A percentile compares a stretch with the other conserved stretches of the same genome.
phyloP scores from a whole-genome alignment of 37 sponge, comb jelly and placozoan species.

The Halisarca cf. caerulea region DNA sequence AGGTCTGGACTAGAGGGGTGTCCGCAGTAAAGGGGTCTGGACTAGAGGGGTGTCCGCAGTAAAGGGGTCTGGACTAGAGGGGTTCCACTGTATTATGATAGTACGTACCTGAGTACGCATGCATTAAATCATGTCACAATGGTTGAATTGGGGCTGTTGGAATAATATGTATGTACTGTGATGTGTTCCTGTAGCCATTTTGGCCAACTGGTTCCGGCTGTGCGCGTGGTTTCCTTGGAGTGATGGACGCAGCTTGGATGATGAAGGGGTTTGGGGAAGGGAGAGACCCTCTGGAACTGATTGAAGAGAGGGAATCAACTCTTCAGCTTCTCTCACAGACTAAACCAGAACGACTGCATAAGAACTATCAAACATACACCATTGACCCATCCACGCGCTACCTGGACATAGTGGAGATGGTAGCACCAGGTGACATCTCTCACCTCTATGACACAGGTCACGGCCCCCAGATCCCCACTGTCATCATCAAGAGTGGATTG shows the following conservation, averaged over 20 bases:
- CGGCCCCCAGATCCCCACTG: constrained; percentile 7
- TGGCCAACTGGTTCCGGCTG: constrained; percentile 95
- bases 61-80: too few species aligned
- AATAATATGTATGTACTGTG: too few species aligned
- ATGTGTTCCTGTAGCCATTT: constrained; percentile 70
- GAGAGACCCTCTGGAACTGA: constrained; percentile 51
- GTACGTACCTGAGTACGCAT: too few species aligned
- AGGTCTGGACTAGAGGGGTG: too few species aligned
- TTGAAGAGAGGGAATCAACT: constrained; percentile 79
- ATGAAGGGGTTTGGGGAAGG: constrained; percentile 78
- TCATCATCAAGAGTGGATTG: constrained; percentile 18
- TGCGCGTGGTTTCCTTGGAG: constrained; percentile 91
- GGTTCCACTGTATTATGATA: too few species aligned
- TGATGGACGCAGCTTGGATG: constrained; percentile 92
- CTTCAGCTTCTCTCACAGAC: constrained; percentile 83
- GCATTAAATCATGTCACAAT: too few species aligned
- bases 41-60: too few species aligned
- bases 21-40: too few species aligned
- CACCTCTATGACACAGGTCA: constrained; percentile 69
- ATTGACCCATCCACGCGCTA: constrained; percentile 92
- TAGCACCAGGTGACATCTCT: constrained; percentile 60
- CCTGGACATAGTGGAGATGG: constrained; percentile 42
- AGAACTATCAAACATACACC: constrained; percentile 62
- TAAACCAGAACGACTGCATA: constrained; percentile 63
- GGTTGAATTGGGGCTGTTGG: too few species aligned